Conservation (phyloP, 2,888 invertebrate genomes). For the Scrobipalpa costella region DNA sequence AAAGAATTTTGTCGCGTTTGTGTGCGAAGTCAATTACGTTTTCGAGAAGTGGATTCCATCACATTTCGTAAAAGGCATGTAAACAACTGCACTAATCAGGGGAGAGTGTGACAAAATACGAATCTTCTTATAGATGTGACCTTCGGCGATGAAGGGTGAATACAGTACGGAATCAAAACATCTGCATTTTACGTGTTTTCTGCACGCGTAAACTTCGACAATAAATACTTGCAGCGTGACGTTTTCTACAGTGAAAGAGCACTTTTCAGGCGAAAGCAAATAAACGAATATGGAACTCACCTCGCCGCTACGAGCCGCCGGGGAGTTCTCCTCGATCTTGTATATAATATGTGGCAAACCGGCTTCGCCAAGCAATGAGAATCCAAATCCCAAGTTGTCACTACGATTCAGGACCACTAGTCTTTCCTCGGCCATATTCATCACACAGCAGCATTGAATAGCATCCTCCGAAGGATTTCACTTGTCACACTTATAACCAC, state of each 20-base stretch:
- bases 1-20: background rate
- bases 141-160: background rate
- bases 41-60: background rate
- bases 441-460: slow-evolving; percentile 77
- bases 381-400: slow-evolving; percentile 94
- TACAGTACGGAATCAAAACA: background rate
- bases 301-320: slow-evolving; percentile 94
- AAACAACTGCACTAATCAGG: background rate
- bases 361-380: slow-evolving; percentile 94
- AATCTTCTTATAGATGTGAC: background rate
- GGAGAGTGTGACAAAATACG: background rate
- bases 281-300: slow-evolving; percentile 74
- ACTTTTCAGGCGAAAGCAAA: slow-evolving; percentile 21
- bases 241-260: slow-evolving; percentile 9
- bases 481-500: slow-evolving; percentile 61
- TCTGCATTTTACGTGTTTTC: slow-evolving; percentile 4
- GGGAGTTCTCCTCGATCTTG: slow-evolving; percentile 95
- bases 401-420: slow-evolving; percentile 93
- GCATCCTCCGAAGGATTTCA: slow-evolving; percentile 65
- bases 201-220: slow-evolving; percentile 4
- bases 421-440: slow-evolving; percentile 93
- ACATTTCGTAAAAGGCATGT: background rate
- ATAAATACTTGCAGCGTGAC: slow-evolving; percentile 5
- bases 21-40: background rate
- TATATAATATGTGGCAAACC: slow-evolving; percentile 96